Evolutionary conservation across 2,113 vertebrate genomes (phyloP), one percentile per base, ranked within the genome.

Genomic region (Muntiacus muntjak): DNA sequence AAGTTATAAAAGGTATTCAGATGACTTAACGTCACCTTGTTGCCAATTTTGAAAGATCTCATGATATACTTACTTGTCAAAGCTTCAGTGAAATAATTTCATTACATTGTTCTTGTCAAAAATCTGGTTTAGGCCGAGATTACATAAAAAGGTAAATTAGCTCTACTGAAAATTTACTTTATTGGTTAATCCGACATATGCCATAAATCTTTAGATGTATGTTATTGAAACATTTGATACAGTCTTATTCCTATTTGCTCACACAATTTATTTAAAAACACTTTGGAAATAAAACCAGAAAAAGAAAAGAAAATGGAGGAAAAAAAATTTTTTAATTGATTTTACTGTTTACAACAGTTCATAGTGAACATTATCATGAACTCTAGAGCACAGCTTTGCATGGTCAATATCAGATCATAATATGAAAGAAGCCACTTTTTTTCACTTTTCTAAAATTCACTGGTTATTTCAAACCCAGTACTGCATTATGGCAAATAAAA

Each of bases 41-140:
- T 64, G 40, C 21, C 40, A 45, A 84, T 54, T 92, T 0, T 87
- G 50, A 95, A 89, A 78, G 26, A 52, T 13, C 9, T 52, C 25
- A 91, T 26, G 55, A 5, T 87, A 16, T 94, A 84, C 13, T 84
- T 78, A 92, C 52, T 81, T 71, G 21, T 21, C 33, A 97, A 58
- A 52, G 54, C 50, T 91, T 92, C 11, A 57, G 1, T 58, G 52
- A 96, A 96, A 97, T 91, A 36, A 94, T 50, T 90, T 57, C 4
- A 90, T 50, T 90, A 64, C 4, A 90, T 25, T 83, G 36, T 45
- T 97, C 55, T 88, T 96, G 30, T 93, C 28, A 94, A 89, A 94
- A 86, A 84, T 74, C 36, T 92, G 25, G 30, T 28, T 85, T 58
- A 45, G 26, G 25, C 25, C 28, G 28, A 93, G 57, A 87, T 94